phyloP scores from a whole-genome alignment of 2,113 vertebrate genomes.

The Laterallus jamaicensis region DNA sequence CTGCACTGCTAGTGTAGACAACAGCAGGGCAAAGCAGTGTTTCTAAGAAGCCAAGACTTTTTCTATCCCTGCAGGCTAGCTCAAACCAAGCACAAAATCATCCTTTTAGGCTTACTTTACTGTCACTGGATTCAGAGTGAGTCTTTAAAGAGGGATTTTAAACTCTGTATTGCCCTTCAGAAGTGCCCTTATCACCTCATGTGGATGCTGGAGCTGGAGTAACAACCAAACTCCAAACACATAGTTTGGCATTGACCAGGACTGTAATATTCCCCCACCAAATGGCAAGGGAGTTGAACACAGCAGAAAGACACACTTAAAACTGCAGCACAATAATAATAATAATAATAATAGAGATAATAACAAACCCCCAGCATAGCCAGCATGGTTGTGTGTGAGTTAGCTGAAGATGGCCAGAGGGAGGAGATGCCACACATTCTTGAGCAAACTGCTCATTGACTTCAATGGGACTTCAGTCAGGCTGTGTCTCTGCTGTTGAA shows the following conservation, averaged over 20 bases:
- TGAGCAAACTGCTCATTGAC: not conserved
- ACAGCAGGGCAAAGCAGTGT: not conserved
- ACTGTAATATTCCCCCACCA: not conserved
- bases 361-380: not conserved
- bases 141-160: not conserved
- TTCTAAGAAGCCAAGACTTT: not conserved
- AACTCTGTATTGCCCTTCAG: not conserved
- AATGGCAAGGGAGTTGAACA: not conserved
- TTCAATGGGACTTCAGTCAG: constrained; percentile 9
- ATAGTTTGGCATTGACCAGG: not conserved
- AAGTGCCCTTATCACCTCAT: not conserved
- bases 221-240: not conserved
- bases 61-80: not conserved
- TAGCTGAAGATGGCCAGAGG: not conserved
- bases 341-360: not conserved
- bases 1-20: not conserved
- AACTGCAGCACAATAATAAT: not conserved
- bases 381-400: not conserved
- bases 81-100: not conserved
- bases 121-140: not conserved
- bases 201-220: not conserved
- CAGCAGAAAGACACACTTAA: constrained; percentile 4
- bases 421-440: constrained; percentile 12
- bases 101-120: not conserved
- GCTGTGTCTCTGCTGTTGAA: constrained; percentile 4